A percentile compares a stretch with the other conserved stretches of the same genome.
These are phyloP conservation scores for Drosophila basisetae DNA, from an alignment of 2,888 invertebrate genomes.

Conservation along the genomic window DNA sequence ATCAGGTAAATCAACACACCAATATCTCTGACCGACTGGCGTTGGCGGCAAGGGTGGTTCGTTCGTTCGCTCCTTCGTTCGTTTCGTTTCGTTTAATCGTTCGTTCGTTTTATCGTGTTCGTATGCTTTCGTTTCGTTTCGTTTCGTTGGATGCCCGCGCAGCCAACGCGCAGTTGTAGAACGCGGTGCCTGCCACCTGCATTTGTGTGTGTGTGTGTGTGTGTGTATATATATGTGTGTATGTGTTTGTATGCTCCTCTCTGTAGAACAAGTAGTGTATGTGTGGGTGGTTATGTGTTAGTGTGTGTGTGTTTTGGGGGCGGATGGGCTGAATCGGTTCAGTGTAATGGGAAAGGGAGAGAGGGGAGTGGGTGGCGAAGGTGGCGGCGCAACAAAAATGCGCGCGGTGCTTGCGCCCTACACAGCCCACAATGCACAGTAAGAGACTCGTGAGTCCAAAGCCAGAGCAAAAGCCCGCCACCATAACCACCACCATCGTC, in stretches of 20 bases:
- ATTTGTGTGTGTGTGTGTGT: slow-evolving; percentile 15
- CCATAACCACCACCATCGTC: slow-evolving; percentile 24
- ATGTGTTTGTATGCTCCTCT: slow-evolving; percentile 33
- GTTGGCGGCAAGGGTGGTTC: slow-evolving; percentile 62
- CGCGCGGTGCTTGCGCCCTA: slow-evolving; percentile 76
- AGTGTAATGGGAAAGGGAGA: slow-evolving; percentile 8
- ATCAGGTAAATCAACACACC: slow-evolving; percentile 69
- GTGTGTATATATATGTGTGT: slow-evolving; percentile 33
- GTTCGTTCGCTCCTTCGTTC: slow-evolving; percentile 34
- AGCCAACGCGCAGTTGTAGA: slow-evolving; percentile 72
- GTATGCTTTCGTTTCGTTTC: slow-evolving; percentile 16
- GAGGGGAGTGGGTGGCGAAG: slow-evolving; percentile 21
- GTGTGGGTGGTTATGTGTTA: slow-evolving; percentile 20
- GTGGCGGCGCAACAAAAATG: slow-evolving; percentile 74
- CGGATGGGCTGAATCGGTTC: slow-evolving; percentile 17
- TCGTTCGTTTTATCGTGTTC: slow-evolving; percentile 29
- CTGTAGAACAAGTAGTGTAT: slow-evolving; percentile 45
- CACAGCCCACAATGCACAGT: slow-evolving; percentile 52
- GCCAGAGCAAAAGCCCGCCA: slow-evolving; percentile 41
- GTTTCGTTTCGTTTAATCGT: slow-evolving; percentile 31
- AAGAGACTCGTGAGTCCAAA: slow-evolving; percentile 35
- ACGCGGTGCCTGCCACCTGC: slow-evolving; percentile 48
- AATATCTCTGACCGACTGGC: slow-evolving; percentile 42
- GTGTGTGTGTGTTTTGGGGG: slow-evolving; percentile 38
- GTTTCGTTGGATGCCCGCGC: slow-evolving; percentile 67